Evolutionary conservation across 2,113 vertebrate genomes (phyloP), one percentile per base, ranked within the genome.

Genomic region (Oreocharis arfaki): DNA sequence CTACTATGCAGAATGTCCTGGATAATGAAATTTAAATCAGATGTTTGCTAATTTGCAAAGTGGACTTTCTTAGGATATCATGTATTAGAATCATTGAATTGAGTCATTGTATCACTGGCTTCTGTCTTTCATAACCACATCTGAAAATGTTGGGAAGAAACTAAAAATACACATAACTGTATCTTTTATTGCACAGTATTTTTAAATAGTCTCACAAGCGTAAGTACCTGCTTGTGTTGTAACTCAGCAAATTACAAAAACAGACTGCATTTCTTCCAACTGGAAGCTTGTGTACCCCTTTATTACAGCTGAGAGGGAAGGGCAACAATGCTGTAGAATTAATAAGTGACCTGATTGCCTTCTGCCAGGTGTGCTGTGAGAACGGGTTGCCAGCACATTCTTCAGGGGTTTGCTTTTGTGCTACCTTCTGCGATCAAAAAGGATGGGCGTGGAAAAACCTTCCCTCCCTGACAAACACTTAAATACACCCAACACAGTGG

Each of bases 401-500:
- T 79, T 90, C 33, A 53, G 21, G 28, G 4, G 4, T 77, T 95
- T 89, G 22, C 23, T 73, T 82, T 49, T 57, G 17, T 49, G 23
- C 6, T 77, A 13, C 9, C 4, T 13, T 30, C 10, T 81, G 28
- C 1, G 57, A 55, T 44, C 41, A 41, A 79, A 86, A 59, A 67
- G 13, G 1, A 1, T 81, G 17, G 5, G 19, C 14, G 6, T 49
- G 6, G 35, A 73, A 69, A 71, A 60, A 9, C 28, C 12, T 79
- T 57, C 7, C 16, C 13, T 35, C 16, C 5, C 1, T 27, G 13
- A 47, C 8, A 42, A 37, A 18, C 2, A 59, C 12, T 53, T 39
- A 33, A 71, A 17, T 24, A 9, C 2, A 14, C 5, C 3, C 6
- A 53, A 6, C 18, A 2, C 13, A 50, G 8, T 33, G 28, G 4